Conservation (phyloP, 2,797 vertebrate species). For the Falco columbarius region DNA sequence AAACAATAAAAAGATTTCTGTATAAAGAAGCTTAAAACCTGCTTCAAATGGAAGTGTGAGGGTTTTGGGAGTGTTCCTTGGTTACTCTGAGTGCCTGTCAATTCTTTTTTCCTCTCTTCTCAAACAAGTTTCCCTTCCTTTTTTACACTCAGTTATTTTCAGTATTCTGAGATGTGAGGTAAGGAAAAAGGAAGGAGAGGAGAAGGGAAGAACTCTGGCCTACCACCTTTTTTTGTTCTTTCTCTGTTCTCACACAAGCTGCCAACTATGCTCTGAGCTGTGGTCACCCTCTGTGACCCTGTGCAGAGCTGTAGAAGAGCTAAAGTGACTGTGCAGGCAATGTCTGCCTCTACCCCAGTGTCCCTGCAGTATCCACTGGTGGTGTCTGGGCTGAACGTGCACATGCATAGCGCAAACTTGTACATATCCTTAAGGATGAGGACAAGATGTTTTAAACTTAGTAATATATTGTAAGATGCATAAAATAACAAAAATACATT, state of each 20-base stretch:
- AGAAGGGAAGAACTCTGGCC: background rate
- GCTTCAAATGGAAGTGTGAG: background rate
- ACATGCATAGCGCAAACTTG: background rate
- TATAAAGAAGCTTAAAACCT: background rate
- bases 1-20: accelerated
- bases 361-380: accelerated
- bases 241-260: background rate
- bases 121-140: background rate
- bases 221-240: background rate
- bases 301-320: background rate
- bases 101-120: background rate
- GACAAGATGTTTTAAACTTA: background rate
- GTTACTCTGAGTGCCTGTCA: background rate
- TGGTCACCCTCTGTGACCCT: background rate
- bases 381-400: background rate
- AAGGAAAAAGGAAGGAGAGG: background rate
- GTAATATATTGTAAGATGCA: background rate
- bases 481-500: background rate
- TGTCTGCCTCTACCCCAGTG: background rate
- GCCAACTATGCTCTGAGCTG: background rate
- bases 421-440: background rate
- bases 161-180: background rate
- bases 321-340: background rate
- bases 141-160: background rate
- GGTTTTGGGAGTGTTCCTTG: background rate